Evolutionary conservation across 1,140 invertebrate genomes (phyloP).

Genomic region (Drosophila parvula): DNA sequence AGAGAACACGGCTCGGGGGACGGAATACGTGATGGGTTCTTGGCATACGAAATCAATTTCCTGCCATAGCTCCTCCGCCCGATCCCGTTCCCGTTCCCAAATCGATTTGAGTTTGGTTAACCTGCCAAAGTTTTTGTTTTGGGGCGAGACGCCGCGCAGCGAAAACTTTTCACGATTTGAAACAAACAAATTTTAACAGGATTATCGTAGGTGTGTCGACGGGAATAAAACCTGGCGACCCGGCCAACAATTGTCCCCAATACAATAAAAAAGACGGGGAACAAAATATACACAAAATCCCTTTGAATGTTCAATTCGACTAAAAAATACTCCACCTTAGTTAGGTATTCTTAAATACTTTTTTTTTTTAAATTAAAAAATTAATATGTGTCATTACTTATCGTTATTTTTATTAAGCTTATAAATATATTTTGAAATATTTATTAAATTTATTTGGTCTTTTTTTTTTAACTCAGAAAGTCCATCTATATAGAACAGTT

Average conservation of each 20-base stretch:
- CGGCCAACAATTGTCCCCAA: slow-evolving; percentile 61
- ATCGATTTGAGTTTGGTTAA: slow-evolving; percentile 82
- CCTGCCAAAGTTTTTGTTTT: slow-evolving; percentile 64
- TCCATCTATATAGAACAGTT: no score
- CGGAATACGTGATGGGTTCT: slow-evolving; percentile 35
- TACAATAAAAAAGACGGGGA: slow-evolving; percentile 5
- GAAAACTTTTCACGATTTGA: slow-evolving; percentile 69
- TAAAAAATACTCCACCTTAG: not conserved
- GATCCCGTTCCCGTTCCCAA: slow-evolving; percentile 38
- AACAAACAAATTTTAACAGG: slow-evolving; percentile 82
- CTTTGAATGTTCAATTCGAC: not conserved
- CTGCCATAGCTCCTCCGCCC: slow-evolving; percentile 28
- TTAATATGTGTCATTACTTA: no score
- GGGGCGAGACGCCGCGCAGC: slow-evolving; percentile 31
- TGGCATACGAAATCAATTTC: slow-evolving; percentile 79
- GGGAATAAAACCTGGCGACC: slow-evolving; percentile 9
- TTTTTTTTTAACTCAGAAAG: no score
- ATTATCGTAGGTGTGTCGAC: slow-evolving; percentile 67
- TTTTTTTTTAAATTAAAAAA: no score
- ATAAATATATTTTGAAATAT: no score
- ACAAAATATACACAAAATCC: not conserved
- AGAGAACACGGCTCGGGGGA: slow-evolving; percentile 13
- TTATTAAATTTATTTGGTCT: no score
- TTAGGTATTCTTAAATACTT: no score
- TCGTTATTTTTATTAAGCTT: no score